Evolutionary conservation across 1,140 invertebrate genomes (phyloP).

Genomic region (Zaprionus tsacasi): DNA sequence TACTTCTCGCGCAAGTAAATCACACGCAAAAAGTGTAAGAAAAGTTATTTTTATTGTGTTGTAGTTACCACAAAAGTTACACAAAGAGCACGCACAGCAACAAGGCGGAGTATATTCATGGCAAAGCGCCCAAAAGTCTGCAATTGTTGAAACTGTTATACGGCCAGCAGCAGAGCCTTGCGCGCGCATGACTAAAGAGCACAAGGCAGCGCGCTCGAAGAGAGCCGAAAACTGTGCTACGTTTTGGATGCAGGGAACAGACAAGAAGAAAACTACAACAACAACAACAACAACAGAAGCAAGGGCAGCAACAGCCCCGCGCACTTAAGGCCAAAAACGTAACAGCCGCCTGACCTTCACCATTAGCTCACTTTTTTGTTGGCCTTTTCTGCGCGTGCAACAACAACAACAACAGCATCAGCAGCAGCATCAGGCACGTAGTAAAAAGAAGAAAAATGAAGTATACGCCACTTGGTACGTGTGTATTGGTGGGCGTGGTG

Average conservation of each 20-base stretch:
- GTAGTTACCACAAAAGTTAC: constrained; percentile 57
- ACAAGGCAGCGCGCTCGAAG: constrained; percentile 5
- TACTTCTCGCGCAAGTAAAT: constrained; percentile 40
- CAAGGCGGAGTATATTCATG: constrained; percentile 31
- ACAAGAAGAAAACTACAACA: constrained; percentile 23
- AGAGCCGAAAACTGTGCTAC: constrained; percentile 23
- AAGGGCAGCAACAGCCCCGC: constrained; percentile 44
- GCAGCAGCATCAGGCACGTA: constrained; percentile 28
- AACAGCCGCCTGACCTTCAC: constrained; percentile 77
- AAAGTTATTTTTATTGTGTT: constrained; percentile 45
- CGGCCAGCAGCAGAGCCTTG: constrained; percentile 28
- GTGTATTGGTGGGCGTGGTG: constrained; percentile 46
- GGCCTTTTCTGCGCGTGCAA: constrained; percentile 26
- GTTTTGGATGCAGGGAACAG: constrained; percentile 59
- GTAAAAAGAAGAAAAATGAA: constrained; percentile 30
- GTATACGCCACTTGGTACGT: constrained; percentile 39
- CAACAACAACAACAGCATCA: constrained; percentile 17
- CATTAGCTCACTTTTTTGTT: constrained; percentile 65
- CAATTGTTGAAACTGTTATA: constrained; percentile 73
- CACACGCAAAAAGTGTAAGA: constrained; percentile 38
- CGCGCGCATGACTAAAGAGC: constrained; percentile 59
- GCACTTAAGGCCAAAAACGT: constrained; percentile 72
- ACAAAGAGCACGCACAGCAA: constrained; percentile 49
- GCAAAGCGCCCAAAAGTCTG: constrained; percentile 71
- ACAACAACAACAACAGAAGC: constrained; percentile 31